Percentiles rank a stretch among this genome's conserved stretches.
Evolutionary conservation across 2,113 vertebrate species (phyloP).

Genomic region (Phodopus roborovskii): DNA sequence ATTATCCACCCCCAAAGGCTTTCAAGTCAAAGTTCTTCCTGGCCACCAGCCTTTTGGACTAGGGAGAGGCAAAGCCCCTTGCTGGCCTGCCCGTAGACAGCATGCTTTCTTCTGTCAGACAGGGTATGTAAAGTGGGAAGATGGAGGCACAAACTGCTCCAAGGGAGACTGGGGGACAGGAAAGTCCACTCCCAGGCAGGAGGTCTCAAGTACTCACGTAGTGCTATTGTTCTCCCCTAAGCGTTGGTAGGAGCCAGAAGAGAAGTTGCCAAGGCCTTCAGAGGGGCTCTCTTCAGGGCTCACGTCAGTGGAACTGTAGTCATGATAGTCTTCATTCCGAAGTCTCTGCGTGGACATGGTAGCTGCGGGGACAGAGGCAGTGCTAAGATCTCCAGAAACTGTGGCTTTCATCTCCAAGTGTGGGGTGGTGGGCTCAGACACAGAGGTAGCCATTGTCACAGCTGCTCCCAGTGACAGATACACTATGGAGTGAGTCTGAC

Average conservation of each 20-base stretch:
- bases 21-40: neutral
- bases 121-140: neutral
- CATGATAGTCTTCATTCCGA: slow-evolving; percentile 86
- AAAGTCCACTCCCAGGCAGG: neutral
- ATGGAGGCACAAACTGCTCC: neutral
- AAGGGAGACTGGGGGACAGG: neutral
- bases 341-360: slow-evolving; percentile 89
- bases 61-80: neutral
- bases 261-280: slow-evolving; percentile 58
- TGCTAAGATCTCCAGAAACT: neutral
- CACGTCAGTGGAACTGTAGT: slow-evolving; percentile 88
- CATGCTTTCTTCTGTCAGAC: neutral
- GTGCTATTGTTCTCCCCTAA: slow-evolving; percentile 84
- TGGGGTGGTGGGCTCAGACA: neutral
- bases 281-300: slow-evolving; percentile 84
- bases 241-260: slow-evolving; percentile 85
- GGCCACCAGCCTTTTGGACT: neutral
- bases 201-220: slow-evolving; percentile 84
- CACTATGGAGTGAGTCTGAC: neutral
- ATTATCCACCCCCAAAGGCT: neutral
- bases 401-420: slow-evolving; percentile 72
- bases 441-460: slow-evolving; percentile 72
- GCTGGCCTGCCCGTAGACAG: too few species aligned
- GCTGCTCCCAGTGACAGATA: neutral
- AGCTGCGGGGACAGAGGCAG: slow-evolving; percentile 76